phyloP scores from a whole-genome alignment of 2,797 vertebrate genomes.

The Ctenosaura bakeri region DNA sequence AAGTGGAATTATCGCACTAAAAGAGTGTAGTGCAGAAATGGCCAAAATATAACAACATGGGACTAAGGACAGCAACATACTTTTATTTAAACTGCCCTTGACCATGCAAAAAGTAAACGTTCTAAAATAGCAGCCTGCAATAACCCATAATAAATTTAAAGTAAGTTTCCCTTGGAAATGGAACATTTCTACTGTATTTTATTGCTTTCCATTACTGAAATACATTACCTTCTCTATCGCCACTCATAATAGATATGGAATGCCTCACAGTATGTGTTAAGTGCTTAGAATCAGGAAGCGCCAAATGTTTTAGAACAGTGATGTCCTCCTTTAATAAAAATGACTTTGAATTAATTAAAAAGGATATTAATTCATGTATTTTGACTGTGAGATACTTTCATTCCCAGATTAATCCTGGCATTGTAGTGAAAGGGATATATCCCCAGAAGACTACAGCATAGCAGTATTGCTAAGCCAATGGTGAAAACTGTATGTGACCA shows the following conservation, averaged over 20 bases:
- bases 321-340: slow-evolving; percentile 42
- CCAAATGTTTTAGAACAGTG: slow-evolving; percentile 42
- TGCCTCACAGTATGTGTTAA: slow-evolving; percentile 18
- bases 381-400: slow-evolving; percentile 44
- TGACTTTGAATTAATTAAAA: slow-evolving; percentile 51
- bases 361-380: slow-evolving; percentile 46
- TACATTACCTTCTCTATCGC: slow-evolving; percentile 29
- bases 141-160: neutral
- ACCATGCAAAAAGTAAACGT: neutral
- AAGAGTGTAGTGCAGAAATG: too few relatives aligned
- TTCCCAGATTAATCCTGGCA: slow-evolving; percentile 53
- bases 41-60: neutral
- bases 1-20: too few relatives aligned
- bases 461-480: slow-evolving; percentile 44
- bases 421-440: slow-evolving; percentile 41
- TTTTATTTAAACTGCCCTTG: neutral
- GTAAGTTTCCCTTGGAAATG: neutral
- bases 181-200: slow-evolving; percentile 32
- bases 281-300: slow-evolving; percentile 46
- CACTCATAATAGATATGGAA: slow-evolving; percentile 28
- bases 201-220: slow-evolving; percentile 43
- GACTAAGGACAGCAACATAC: neutral
- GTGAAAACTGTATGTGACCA: slow-evolving; percentile 49
- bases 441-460: slow-evolving; percentile 46
- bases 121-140: neutral